Evolutionary conservation across 2,888 invertebrate genomes (phyloP).

Genomic region (Drosophila lutescens): DNA sequence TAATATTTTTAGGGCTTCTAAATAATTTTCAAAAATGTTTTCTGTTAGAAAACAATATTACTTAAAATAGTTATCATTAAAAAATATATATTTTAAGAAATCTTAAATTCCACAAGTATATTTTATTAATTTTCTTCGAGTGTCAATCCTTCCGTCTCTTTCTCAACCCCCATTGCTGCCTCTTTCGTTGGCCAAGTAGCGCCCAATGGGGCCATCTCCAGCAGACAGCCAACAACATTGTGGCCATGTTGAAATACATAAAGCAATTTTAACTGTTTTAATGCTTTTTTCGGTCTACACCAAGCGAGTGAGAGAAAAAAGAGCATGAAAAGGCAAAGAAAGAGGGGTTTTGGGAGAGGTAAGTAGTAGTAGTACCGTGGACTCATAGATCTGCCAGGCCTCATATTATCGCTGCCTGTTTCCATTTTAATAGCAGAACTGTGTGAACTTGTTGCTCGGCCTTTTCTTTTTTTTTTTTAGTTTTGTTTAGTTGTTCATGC

Average conservation of each 20-base stretch:
- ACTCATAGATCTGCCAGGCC: conserved; percentile 15
- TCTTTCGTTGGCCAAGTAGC: conserved; percentile 49
- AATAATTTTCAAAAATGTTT: not conserved
- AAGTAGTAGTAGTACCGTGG: not conserved
- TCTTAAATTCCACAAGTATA: too few species aligned
- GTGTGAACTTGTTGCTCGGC: conserved; percentile 63
- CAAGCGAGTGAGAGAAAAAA: not conserved
- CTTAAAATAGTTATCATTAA: not conserved
- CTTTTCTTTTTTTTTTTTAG: conserved; percentile 22
- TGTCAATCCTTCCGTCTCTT: not conserved
- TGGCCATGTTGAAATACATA: conserved; percentile 72
- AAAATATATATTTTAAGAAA: not conserved
- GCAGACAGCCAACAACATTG: conserved; percentile 33
- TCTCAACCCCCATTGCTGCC: conserved; percentile 6
- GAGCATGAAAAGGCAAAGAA: not conserved
- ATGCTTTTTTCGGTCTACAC: conserved; percentile 49
- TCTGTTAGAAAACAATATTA: not conserved
- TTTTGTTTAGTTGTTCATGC: conserved; percentile 61
- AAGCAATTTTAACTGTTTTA: conserved; percentile 76
- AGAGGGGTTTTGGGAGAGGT: not conserved
- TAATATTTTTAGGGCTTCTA: not conserved
- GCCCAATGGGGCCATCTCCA: conserved; percentile 58
- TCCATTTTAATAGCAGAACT: conserved; percentile 61
- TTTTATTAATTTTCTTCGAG: not conserved
- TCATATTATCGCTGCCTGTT: conserved; percentile 20